Evolutionary conservation across 2,888 invertebrate genomes (phyloP).

Genomic region (Metalampra italica): DNA sequence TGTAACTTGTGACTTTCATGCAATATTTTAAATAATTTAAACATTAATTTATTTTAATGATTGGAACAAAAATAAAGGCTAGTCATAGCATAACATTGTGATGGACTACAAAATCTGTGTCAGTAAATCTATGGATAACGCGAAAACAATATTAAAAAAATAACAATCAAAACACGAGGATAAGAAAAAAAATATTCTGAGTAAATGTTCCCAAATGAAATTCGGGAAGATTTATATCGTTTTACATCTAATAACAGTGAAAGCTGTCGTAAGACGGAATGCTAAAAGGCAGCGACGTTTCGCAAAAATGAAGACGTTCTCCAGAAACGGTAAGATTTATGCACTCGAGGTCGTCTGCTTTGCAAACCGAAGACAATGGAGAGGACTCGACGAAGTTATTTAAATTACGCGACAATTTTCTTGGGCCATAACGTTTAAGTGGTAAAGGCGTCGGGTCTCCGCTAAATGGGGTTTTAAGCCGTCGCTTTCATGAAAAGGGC

Average conservation of each 20-base stretch:
- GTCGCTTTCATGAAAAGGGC: constrained; percentile 60
- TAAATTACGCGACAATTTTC: constrained; percentile 74
- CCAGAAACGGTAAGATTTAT: constrained; percentile 50
- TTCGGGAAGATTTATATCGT: constrained; percentile 23
- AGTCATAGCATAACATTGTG: background rate
- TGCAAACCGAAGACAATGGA: constrained; percentile 54
- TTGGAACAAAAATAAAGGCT: too few relatives aligned
- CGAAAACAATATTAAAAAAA: constrained; percentile 8
- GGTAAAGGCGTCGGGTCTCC: constrained; percentile 55
- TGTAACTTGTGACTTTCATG: constrained; percentile 37
- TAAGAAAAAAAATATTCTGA: constrained; percentile 9
- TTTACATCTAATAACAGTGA: constrained; percentile 30
- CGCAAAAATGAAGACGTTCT: constrained; percentile 44
- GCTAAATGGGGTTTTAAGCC: constrained; percentile 74
- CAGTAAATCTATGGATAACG: background rate
- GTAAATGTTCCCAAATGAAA: constrained; percentile 16
- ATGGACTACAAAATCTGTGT: background rate
- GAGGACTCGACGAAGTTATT: constrained; percentile 63
- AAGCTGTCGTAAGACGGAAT: constrained; percentile 19
- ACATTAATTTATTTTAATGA: too few relatives aligned
- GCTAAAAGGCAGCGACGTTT: constrained; percentile 29
- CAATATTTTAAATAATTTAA: background rate
- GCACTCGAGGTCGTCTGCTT: constrained; percentile 44
- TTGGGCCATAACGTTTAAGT: constrained; percentile 62
- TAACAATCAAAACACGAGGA: background rate